A percentile compares a stretch with the other conserved stretches of the same genome.
Evolutionary conservation across 2,888 invertebrate species (phyloP).

Genomic region (Noctua pronuba): DNA sequence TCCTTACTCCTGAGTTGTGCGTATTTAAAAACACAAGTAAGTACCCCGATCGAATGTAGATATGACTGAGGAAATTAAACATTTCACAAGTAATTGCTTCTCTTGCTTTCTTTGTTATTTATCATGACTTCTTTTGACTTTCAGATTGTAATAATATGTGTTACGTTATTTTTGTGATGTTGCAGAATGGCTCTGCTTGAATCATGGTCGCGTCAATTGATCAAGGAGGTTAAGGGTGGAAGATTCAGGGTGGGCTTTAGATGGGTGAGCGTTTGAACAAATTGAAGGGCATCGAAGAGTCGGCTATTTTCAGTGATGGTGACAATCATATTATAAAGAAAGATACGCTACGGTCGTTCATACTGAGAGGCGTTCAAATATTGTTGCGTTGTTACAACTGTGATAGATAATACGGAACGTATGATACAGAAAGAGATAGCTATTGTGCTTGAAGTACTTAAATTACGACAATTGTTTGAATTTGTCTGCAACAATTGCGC

Average conservation of each 20-base stretch:
- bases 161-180: constrained; percentile 1
- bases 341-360: too few species aligned
- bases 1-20: constrained; percentile 40
- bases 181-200: background rate
- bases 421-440: too few species aligned
- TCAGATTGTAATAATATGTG: constrained; percentile 35
- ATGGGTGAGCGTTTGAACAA: background rate
- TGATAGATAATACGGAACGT: too few species aligned
- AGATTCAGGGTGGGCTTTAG: too few species aligned
- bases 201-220: background rate
- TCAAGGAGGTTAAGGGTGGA: too few species aligned
- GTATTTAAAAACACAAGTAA: constrained; percentile 76
- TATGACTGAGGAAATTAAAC: constrained; percentile 78
- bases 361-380: too few species aligned
- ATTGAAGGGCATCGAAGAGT: background rate
- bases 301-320: too few species aligned
- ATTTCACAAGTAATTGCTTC: constrained; percentile 73
- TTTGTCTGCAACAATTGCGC: too few species aligned
- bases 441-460: too few species aligned
- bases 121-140: constrained; percentile 50
- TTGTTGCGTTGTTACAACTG: too few species aligned
- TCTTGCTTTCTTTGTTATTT: constrained; percentile 64
- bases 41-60: constrained; percentile 75
- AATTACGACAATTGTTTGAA: too few species aligned
- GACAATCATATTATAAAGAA: too few species aligned